phyloP scores from a whole-genome alignment of 2,113 vertebrate genomes.

The Zosterops borbonicus region DNA sequence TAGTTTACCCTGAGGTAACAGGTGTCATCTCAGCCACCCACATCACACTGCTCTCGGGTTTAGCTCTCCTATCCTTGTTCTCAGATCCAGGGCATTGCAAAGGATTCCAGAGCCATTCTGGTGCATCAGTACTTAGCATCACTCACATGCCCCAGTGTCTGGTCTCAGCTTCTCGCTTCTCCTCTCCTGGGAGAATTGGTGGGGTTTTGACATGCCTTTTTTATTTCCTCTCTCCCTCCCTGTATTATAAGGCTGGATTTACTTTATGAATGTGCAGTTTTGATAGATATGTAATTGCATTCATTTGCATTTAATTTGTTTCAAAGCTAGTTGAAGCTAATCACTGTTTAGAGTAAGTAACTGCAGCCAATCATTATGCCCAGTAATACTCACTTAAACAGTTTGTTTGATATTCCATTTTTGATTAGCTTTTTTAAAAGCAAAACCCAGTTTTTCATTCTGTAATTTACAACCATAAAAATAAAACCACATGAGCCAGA shows the following conservation, averaged over 20 bases:
- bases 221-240: rapidly evolving
- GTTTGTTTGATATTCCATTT: background rate
- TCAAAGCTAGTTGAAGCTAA: background rate
- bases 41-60: rapidly evolving
- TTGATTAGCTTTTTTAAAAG: background rate
- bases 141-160: background rate
- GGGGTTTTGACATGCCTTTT: background rate
- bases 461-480: background rate
- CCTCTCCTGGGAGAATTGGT: background rate
- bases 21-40: background rate
- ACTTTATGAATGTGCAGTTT: background rate
- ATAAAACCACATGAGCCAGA: background rate
- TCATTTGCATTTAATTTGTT: background rate
- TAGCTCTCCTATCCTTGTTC: background rate
- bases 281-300: background rate
- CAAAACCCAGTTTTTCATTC: background rate
- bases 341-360: background rate
- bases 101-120: rapidly evolving
- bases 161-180: background rate
- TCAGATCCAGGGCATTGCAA: no score
- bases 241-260: background rate
- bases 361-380: background rate
- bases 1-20: background rate
- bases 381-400: background rate
- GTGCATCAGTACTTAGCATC: background rate